Evolutionary conservation across 2,888 invertebrate species (phyloP), one percentile per base, ranked within the genome.

Genomic region (Metallyticus violacea): DNA sequence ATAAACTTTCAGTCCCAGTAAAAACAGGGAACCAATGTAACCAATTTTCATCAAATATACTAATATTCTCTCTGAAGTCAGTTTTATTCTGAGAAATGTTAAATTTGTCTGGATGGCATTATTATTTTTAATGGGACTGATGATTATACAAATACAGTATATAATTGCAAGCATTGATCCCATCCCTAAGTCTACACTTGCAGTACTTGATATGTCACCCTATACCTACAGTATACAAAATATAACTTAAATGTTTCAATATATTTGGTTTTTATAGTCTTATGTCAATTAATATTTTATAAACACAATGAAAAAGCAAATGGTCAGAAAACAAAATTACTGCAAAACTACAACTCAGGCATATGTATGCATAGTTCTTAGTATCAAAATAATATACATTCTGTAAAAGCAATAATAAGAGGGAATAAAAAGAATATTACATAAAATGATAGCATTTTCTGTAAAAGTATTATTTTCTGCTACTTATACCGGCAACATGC

Each of bases 191-290:
- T 82, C 85, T 85, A 86, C 30, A 28, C 81, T 28, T 86, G 79
- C 80, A 29, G 62, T 79, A 77, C 28, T 40, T 87, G 87, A 87
- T 87, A 87, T 87, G 87, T 87, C 80, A 87, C 84, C 81, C 83
- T 83, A 86, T 81, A 85, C 83, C 79, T 86, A 86, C 86, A 62
- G 86, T 86, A 85, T 86, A 86, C 85, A 88, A 88, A 88, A 86
- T 88, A 88, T 88, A 88, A 88, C 85, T 86, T 86, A 86, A 79
- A 81, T 77, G 76, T 82, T 83, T 86, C 40, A 85, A 77, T 85
- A 88, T 85, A 88, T 88, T 88, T 88, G 88, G 88, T 86, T 86
- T 85, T 86, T 88, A 85, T 88, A 88, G 88, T 88, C 88, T 86
- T 88, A 87, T 85, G 29, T 86, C 80, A 87, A 81, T 79, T 83